Evolutionary conservation across 2,888 invertebrate species (phyloP).

Genomic region (Caenorhabditis imperialis): DNA sequence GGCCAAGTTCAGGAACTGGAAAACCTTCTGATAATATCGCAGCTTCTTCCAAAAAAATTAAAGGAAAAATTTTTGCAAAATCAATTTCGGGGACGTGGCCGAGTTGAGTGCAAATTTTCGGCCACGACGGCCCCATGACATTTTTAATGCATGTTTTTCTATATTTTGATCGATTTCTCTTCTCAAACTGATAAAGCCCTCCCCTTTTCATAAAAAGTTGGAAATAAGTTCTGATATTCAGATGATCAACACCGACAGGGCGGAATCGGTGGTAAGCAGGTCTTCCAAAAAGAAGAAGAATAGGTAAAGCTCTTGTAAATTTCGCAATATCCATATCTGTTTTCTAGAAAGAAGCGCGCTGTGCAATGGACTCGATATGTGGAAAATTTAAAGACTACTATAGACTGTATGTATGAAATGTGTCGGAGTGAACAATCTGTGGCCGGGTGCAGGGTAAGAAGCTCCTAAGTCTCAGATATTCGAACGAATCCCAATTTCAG

Average conservation of each 20-base stretch:
- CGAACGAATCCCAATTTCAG: constrained; percentile 79
- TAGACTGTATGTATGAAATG: constrained; percentile 94
- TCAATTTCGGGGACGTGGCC: constrained; percentile 14
- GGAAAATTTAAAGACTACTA: constrained; percentile 92
- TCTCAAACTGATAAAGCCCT: neutral
- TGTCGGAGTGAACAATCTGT: constrained; percentile 94
- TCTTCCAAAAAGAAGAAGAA: constrained; percentile 54
- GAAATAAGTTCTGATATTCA: neutral
- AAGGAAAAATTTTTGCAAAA: constrained; percentile 11
- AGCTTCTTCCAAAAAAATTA: neutral
- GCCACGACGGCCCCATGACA: constrained; percentile 1
- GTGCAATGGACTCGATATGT: constrained; percentile 95
- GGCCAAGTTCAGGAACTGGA: neutral
- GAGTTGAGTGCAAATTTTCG: neutral
- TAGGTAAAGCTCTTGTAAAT: constrained; percentile 16
- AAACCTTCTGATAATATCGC: neutral
- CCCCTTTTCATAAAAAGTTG: constrained; percentile 1
- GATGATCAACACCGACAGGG: constrained; percentile 32
- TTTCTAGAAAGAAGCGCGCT: constrained; percentile 80
- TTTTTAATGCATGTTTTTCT: constrained; percentile 13
- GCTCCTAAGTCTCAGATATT: neutral
- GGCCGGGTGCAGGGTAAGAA: constrained; percentile 85
- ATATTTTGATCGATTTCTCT: constrained; percentile 3
- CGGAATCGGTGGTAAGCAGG: constrained; percentile 43
- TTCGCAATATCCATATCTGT: neutral